These are phyloP conservation scores for Micronycteris hirsuta DNA, from an alignment of 2,113 vertebrate species.

Conservation along the genomic window DNA sequence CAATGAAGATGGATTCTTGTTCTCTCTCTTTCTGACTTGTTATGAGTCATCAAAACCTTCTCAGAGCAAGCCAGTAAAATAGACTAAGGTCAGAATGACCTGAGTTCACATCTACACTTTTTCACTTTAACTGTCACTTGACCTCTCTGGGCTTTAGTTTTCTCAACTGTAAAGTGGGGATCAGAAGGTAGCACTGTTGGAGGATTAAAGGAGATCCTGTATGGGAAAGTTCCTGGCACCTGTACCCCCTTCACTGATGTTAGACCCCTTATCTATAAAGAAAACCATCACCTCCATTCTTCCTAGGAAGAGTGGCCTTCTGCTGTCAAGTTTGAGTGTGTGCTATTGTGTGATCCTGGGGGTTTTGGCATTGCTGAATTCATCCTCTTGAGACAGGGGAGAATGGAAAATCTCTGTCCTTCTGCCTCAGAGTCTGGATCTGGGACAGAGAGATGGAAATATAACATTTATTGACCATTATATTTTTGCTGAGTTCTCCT, in stretches of 20 bases:
- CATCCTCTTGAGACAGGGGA: neutral
- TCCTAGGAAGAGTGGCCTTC: neutral
- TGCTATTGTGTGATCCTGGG: neutral
- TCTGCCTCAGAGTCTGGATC: neutral
- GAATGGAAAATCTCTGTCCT: neutral
- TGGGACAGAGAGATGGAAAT: neutral
- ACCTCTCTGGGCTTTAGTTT: neutral
- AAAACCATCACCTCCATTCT: neutral
- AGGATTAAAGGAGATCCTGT: neutral
- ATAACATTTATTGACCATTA: neutral
- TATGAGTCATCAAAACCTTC: neutral
- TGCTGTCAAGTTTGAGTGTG: neutral
- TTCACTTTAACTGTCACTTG: neutral
- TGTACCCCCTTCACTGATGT: neutral
- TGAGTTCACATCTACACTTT: neutral
- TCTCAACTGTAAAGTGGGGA: neutral
- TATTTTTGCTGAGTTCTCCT: neutral
- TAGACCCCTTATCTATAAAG: neutral
- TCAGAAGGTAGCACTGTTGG: neutral
- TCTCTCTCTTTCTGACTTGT: neutral
- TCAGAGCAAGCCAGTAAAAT: neutral
- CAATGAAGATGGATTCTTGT: neutral
- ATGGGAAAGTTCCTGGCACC: neutral
- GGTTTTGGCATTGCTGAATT: neutral
- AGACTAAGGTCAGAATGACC: neutral